Evolutionary conservation across 2,888 invertebrate species (phyloP).

Genomic region (Drosophila demipolita): DNA sequence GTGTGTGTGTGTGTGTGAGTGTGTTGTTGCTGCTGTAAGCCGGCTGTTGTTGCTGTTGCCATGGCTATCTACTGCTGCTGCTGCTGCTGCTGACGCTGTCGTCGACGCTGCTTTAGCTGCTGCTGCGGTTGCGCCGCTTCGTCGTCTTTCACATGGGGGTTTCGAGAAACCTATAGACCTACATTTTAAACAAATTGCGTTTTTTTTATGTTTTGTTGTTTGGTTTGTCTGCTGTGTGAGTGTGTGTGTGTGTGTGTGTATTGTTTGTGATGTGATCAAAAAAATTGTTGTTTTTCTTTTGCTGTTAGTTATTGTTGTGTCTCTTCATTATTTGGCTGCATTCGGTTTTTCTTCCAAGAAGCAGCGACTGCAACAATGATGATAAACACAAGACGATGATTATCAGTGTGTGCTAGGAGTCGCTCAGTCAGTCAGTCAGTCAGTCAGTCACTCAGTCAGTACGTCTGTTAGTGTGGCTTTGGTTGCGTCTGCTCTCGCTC

Average conservation of each 20-base stretch:
- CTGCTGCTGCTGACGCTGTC: conserved; percentile 15
- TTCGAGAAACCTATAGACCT: conserved; percentile 84
- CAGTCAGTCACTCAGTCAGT: conserved; percentile 59
- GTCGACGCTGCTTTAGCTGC: conserved; percentile 12
- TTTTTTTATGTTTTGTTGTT: conserved; percentile 41
- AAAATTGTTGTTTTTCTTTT: conserved; percentile 55
- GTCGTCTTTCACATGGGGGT: conserved; percentile 71
- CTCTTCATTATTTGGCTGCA: conserved; percentile 62
- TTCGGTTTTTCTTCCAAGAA: conserved; percentile 72
- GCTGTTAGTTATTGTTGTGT: conserved; percentile 43
- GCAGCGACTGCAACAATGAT: conserved; percentile 56
- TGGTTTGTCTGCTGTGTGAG: conserved; percentile 27
- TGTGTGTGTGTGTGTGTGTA: conserved; percentile 33
- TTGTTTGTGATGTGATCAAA: conserved; percentile 69
- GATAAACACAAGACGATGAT: conserved; percentile 35
- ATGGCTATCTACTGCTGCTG: conserved; percentile 9
- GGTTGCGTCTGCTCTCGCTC: conserved; percentile 18
- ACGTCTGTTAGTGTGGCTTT: conserved; percentile 42
- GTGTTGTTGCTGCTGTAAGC: conserved; percentile 50
- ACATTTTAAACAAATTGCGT: conserved; percentile 84
- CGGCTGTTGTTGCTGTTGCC: conserved; percentile 46
- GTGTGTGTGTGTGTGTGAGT: conserved; percentile 22
- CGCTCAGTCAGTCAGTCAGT: conserved; percentile 53
- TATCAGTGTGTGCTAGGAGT: conserved; percentile 34
- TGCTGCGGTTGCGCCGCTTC: conserved; percentile 47